These are phyloP conservation scores for Acanthurus leucopareius DNA, from an alignment of 2,797 vertebrate genomes.

Conservation along the genomic window DNA sequence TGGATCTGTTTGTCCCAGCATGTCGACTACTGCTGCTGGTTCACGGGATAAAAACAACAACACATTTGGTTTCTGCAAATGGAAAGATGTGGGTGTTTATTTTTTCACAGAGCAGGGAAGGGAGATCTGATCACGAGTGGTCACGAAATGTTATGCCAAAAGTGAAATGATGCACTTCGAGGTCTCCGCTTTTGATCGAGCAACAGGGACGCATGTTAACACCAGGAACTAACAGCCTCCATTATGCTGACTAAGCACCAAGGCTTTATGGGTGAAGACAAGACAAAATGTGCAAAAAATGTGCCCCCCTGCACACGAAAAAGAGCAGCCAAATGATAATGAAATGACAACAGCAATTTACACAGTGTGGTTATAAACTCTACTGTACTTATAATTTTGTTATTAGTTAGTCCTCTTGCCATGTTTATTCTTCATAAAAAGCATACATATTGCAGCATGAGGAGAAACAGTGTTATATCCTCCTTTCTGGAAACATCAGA, in stretches of 20 bases:
- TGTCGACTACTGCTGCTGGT: too few relatives aligned
- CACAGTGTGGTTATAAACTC: conserved; percentile 72
- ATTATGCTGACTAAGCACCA: conserved; percentile 66
- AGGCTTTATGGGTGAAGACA: conserved; percentile 66
- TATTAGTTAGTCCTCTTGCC: conserved; percentile 61
- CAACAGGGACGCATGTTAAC: too few relatives aligned
- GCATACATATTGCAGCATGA: conserved; percentile 77
- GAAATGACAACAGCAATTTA: conserved; percentile 63
- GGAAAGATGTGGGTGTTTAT: too few relatives aligned
- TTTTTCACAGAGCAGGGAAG: too few relatives aligned
- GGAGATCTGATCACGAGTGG: too few relatives aligned
- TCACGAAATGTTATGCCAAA: too few relatives aligned
- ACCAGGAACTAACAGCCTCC: background rate
- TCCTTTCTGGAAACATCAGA: conserved; percentile 58
- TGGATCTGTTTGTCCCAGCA: too few relatives aligned
- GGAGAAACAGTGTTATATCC: conserved; percentile 64
- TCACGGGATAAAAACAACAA: too few relatives aligned
- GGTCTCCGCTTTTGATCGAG: too few relatives aligned
- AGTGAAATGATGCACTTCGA: too few relatives aligned
- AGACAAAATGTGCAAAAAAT: conserved; percentile 71
- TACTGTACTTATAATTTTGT: conserved; percentile 63
- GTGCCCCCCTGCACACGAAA: conserved; percentile 60
- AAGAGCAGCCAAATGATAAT: conserved; percentile 66
- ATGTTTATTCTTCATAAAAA: conserved; percentile 73
- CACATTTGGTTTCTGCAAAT: too few relatives aligned